A percentile compares a stretch with the other conserved stretches of the same genome.
Evolutionary conservation across 1,140 invertebrate genomes (phyloP).

Genomic region (Temnothorax longispinosus): DNA sequence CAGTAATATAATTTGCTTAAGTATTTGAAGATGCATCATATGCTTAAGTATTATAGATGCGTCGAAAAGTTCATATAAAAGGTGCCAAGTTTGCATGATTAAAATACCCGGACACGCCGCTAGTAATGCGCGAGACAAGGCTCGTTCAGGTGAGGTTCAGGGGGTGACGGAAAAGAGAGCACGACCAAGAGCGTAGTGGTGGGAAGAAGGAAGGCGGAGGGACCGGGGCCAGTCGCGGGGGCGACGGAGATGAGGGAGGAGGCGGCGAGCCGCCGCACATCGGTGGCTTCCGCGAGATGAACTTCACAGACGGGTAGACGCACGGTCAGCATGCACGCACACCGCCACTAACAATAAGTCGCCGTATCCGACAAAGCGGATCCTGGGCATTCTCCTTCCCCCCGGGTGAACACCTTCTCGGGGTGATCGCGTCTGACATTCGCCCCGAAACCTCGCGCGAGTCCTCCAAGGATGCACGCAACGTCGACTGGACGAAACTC

Average conservation of each 20-base stretch:
- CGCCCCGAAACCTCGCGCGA: neutral
- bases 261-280: slow-evolving; percentile 20
- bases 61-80: neutral
- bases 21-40: neutral
- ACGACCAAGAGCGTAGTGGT: neutral
- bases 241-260: neutral
- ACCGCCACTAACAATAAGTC: slow-evolving; percentile 41
- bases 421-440: slow-evolving; percentile 29
- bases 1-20: neutral
- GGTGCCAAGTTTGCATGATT: slow-evolving; percentile 2
- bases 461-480: neutral
- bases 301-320: slow-evolving; percentile 44
- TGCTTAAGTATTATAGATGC: too few species aligned
- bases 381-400: neutral
- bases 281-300: slow-evolving; percentile 30
- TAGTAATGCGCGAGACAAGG: slow-evolving; percentile 12
- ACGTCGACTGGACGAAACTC: neutral
- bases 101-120: neutral
- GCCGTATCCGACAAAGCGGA: slow-evolving; percentile 28
- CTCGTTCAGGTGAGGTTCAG: slow-evolving; percentile 24
- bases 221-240: neutral
- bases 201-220: neutral
- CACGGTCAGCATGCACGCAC: slow-evolving; percentile 51
- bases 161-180: slow-evolving; percentile 22
- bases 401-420: neutral